phyloP scores from a whole-genome alignment of 2,113 vertebrate genomes.

The pig (Sus scrofa) region DNA sequence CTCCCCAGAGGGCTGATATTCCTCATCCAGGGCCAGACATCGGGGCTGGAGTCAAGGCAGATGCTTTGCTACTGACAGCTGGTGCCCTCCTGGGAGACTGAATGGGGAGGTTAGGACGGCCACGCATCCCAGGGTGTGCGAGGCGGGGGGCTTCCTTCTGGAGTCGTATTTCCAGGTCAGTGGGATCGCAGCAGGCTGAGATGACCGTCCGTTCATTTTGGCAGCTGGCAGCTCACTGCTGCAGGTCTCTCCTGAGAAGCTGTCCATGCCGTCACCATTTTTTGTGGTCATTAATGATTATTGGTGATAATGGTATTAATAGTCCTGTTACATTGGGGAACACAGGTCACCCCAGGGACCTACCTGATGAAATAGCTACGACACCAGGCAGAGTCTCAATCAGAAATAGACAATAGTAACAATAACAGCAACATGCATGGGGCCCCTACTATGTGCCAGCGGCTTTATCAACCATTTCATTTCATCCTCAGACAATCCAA shows the following conservation, averaged over 20 bases:
- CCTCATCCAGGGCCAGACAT: neutral
- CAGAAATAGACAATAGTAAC: rapidly evolving
- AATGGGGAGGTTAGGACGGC: too few relatives aligned
- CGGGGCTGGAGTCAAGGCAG: neutral
- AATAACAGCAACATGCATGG: rapidly evolving
- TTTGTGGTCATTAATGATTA: slow-evolving; percentile 1
- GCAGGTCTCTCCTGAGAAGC: neutral
- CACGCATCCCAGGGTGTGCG: neutral
- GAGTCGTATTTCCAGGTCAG: neutral
- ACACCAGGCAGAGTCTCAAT: neutral
- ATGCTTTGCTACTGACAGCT: neutral
- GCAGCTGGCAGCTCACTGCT: neutral
- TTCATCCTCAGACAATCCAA: neutral
- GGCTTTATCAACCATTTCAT: neutral
- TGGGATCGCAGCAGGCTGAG: rapidly evolving
- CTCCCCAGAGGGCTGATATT: neutral
- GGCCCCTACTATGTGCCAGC: neutral
- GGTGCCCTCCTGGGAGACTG: rapidly evolving
- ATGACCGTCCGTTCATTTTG: neutral
- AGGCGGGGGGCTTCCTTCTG: neutral
- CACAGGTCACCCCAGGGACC: neutral
- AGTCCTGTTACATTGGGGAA: neutral
- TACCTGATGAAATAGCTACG: neutral
- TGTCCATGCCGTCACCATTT: neutral
- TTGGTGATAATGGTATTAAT: neutral